Evolutionary conservation across 2,797 vertebrate species (phyloP), one percentile per base, ranked within the genome.

Genomic region (Acrossocheilus wenchowensis): DNA sequence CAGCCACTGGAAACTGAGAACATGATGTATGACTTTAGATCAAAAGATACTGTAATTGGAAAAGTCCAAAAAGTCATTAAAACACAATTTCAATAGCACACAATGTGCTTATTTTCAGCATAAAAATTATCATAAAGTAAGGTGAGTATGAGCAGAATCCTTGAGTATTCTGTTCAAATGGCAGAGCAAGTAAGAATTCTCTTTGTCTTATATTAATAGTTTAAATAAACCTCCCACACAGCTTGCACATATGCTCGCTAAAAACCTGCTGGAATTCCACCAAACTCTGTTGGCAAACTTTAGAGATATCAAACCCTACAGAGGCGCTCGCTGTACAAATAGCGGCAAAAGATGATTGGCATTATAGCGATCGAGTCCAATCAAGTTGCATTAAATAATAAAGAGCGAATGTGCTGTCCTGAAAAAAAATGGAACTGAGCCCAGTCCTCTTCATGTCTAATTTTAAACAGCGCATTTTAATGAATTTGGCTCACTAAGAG

Each of bases 191-290:
- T 39, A 66, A 52, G n/a, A 72, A 80, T 79, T 43, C n/a, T 57
- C 50, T 72, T 26, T 72, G 26, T 79, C 48, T 78, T 69, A 39
- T n/a, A 68, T 84, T 54, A 78, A 26, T 48, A 69, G 74, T 50
- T 75, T 60, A 68, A 85, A 85, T 71, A 79, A 79, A 79, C 66
- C 66, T 84, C 82, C 82, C 82, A 77, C 82, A 50, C 82, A 34
- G 41, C 82, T n/a, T 66, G 45, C 50, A 72, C 84, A 85, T 79
- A 72, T 62, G 84, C 77, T 85, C 1, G 19, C 36, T 80, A 48
- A 79, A 85, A 80, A 34, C 34, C 39, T 71, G 39, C 84, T 72
- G 75, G 84, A 80, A 45, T 23, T 79, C 11, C 7, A 85, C 50
- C 66, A 85, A 85, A 71, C 48, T 36, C 64, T 71, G 17, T 78